A percentile compares a stretch with the other conserved stretches of the same genome.
Evolutionary conservation across 2,797 vertebrate genomes (phyloP).

Genomic region (Tapera naevia): DNA sequence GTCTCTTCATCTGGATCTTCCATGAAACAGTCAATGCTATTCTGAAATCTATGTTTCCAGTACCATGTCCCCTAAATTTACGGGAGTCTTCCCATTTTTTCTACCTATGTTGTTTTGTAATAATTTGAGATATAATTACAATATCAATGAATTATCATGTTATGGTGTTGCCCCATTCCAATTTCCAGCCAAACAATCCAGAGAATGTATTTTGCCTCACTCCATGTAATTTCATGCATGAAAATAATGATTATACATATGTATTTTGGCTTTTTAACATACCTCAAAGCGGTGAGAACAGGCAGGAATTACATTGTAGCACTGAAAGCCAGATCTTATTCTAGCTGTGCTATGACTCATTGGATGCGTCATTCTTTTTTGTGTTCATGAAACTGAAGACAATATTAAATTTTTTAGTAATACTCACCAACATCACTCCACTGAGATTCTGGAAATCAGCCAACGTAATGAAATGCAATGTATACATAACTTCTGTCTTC

Average conservation of each 20-base stretch:
- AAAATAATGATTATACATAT: neutral
- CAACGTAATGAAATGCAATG: neutral
- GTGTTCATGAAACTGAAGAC: neutral
- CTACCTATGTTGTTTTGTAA: neutral
- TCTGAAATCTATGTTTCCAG: neutral
- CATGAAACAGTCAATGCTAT: neutral
- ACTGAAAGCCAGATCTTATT: neutral
- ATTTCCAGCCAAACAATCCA: neutral
- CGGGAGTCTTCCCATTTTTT: neutral
- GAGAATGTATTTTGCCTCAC: neutral
- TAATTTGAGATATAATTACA: neutral
- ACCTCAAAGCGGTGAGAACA: neutral
- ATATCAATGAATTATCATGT: neutral
- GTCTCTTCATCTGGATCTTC: neutral
- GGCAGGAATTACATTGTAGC: neutral
- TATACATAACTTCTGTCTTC: neutral
- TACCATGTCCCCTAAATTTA: neutral
- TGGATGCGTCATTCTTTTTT: neutral
- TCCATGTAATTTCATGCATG: neutral
- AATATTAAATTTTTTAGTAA: neutral
- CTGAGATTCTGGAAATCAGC: neutral
- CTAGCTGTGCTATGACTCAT: neutral
- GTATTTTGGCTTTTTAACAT: neutral
- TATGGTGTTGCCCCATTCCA: neutral
- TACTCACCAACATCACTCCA: fast-evolving